These are phyloP conservation scores for Osmerus eperlanus DNA, from an alignment of 2,113 vertebrate species.

Conservation along the genomic window DNA sequence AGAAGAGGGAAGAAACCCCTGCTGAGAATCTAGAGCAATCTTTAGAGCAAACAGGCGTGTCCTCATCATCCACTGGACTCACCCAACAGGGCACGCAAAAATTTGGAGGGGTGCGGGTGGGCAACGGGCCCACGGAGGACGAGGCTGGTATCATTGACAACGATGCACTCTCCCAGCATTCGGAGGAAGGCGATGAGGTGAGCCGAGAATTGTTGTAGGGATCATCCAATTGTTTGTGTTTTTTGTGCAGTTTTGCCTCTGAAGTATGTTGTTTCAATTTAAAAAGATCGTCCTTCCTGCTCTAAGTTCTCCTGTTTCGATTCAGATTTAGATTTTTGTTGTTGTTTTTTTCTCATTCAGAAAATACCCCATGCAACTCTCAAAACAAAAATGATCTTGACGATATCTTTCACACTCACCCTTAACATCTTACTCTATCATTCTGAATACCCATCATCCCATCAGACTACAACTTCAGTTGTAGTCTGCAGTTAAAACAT, in stretches of 20 bases:
- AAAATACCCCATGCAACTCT: not conserved
- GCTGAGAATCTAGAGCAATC: conserved; percentile 77
- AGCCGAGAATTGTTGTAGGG: conserved; percentile 37
- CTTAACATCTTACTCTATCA: not conserved
- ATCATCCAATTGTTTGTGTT: not conserved
- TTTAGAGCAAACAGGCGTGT: conserved; percentile 77
- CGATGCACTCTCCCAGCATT: conserved; percentile 95
- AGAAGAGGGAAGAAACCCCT: conserved; percentile 76
- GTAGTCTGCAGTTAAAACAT: too few species aligned
- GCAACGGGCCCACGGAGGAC: conserved; percentile 97
- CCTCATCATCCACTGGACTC: conserved; percentile 77
- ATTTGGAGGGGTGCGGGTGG: conserved; percentile 96
- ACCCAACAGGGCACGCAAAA: conserved; percentile 94
- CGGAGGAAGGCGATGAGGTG: conserved; percentile 96
- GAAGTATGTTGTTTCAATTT: not conserved
- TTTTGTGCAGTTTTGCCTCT: not conserved
- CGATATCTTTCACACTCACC: not conserved
- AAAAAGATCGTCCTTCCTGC: not conserved
- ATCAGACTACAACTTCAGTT: too few species aligned
- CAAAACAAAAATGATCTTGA: not conserved
- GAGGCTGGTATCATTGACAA: conserved; percentile 99
- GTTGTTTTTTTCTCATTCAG: not conserved
- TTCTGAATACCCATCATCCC: not conserved
- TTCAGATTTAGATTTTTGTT: not conserved
- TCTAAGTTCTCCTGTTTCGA: not conserved